Percentiles rank a stretch among this genome's conserved stretches.
These are phyloP conservation scores for Drosophila flavopinicola DNA, from an alignment of 2,888 invertebrate species.

Conservation along the genomic window DNA sequence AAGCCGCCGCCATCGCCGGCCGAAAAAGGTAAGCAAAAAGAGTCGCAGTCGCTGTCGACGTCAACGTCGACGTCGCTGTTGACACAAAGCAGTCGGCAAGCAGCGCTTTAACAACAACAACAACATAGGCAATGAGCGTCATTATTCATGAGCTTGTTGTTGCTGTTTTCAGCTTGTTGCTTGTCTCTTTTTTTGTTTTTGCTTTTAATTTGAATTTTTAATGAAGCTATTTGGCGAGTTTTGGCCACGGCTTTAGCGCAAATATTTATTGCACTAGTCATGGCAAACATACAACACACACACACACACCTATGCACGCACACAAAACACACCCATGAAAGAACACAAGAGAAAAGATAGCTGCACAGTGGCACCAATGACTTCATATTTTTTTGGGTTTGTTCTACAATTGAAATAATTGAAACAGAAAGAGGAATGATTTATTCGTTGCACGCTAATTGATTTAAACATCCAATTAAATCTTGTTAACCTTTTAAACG, in stretches of 20 bases:
- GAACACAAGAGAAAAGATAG: conserved; percentile 35
- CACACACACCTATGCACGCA: no score
- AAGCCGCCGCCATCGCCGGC: conserved; percentile 74
- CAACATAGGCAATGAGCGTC: conserved; percentile 41
- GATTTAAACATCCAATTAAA: no score
- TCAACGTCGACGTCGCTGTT: conserved; percentile 17
- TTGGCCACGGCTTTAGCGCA: conserved; percentile 65
- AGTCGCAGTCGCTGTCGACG: conserved; percentile 6
- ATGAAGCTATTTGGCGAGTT: conserved; percentile 72
- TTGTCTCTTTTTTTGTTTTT: conserved; percentile 40
- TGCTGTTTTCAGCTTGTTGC: conserved; percentile 32
- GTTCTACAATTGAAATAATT: no score
- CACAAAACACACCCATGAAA: conserved; percentile 43
- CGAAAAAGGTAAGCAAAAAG: conserved; percentile 75
- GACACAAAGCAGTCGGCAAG: conserved; percentile 18
- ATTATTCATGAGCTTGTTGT: conserved; percentile 39
- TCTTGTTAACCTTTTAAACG: no score
- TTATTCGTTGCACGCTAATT: no score
- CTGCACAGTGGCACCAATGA: conserved; percentile 59
- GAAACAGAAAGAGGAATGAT: no score
- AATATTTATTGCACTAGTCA: conserved; percentile 77
- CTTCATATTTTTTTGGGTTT: no score
- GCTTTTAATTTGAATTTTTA: conserved; percentile 66
- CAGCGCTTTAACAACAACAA: no score
- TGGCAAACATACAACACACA: conserved; percentile 35